Evolutionary conservation across 2,113 vertebrate genomes (phyloP), one percentile per base, ranked within the genome.

Genomic region (Coptodon bakossiorum): DNA sequence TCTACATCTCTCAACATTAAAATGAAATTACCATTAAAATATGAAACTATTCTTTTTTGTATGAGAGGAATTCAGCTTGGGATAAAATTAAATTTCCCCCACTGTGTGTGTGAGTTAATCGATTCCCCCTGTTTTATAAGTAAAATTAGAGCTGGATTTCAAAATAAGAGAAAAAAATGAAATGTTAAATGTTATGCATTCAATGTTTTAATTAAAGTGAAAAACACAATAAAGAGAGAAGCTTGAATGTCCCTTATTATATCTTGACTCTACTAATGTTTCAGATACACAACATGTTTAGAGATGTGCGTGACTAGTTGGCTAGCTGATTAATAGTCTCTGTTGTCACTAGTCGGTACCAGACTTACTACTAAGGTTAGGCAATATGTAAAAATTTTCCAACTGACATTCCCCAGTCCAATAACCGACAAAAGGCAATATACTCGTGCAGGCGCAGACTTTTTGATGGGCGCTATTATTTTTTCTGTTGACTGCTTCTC

Each of bases 401-500:
- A 59, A 16, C 1, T 9, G 56, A 59, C 56, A 59, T 9, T 59
- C 4, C 1, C 24, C 56, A 5, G 13, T 59, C 13, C 56, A 59
- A 59, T 29, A 59, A 59, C 24, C 0, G 24, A 57, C 24, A 27
- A 27, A 14, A 57, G 24, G 54, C 24, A 29, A 59, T 29, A 29
- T 16, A 59, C 56, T 9, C 0, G 0, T 4, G 0, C 56, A 59
- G 56, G 24, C 31, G 6, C 29, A 31, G 29, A 31, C 6, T 29
- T 9, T 59, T 59, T 29, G 56, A 59, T 29, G 27, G 56, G 56
- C 3, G 1, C 14, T 17, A 17, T 59, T 59, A 17, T 31, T 31
- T 59, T 59, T 59, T 17, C 14, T 17, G 56, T 17, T 31, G 27
- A 59, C 57, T 31, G 8, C 57, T 59, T 59, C 57, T 59, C 24